Percentiles rank a stretch among this genome's conserved stretches.
Conservation (phyloP, 1,140 invertebrate genomes). For the Sycophila sp. region DNA sequence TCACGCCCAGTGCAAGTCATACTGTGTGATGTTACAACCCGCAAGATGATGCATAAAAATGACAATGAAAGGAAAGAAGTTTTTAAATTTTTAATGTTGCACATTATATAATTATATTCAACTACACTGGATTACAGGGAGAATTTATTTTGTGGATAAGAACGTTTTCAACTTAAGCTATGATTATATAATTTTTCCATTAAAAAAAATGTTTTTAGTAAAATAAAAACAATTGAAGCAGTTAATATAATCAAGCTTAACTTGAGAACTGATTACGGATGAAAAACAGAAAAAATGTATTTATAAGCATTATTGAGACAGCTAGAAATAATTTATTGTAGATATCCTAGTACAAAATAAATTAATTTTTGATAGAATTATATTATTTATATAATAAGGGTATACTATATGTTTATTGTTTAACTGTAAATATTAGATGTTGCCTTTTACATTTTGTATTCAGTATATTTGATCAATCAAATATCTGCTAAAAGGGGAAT, state of each 20-base stretch:
- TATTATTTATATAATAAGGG: constrained; percentile 46
- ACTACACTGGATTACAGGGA: background rate
- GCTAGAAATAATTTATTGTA: constrained; percentile 44
- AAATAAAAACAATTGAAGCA: too few relatives aligned
- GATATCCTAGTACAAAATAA: constrained; percentile 47
- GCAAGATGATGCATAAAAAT: background rate
- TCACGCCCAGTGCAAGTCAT: background rate
- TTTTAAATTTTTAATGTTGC: background rate
- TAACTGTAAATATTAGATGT: constrained; percentile 45
- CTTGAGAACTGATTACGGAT: background rate
- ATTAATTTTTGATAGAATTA: constrained; percentile 48
- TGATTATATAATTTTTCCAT: too few relatives aligned
- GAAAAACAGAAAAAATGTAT: constrained; percentile 9
- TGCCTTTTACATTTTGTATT: constrained; percentile 45
- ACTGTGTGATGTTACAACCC: too few relatives aligned
- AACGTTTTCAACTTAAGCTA: background rate
- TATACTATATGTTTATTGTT: constrained; percentile 40
- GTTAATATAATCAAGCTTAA: background rate
- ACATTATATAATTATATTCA: background rate
- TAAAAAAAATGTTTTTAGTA: too few relatives aligned
- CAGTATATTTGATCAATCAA: constrained; percentile 40
- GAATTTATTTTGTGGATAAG: background rate
- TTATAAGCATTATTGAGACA: constrained; percentile 12
- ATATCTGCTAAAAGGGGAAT: constrained; percentile 36
- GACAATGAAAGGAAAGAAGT: background rate